A percentile compares a stretch with the other conserved stretches of the same genome.
These are phyloP conservation scores for Drepanosiphum platanoidis DNA, from an alignment of 2,888 invertebrate genomes.

Conservation along the genomic window DNA sequence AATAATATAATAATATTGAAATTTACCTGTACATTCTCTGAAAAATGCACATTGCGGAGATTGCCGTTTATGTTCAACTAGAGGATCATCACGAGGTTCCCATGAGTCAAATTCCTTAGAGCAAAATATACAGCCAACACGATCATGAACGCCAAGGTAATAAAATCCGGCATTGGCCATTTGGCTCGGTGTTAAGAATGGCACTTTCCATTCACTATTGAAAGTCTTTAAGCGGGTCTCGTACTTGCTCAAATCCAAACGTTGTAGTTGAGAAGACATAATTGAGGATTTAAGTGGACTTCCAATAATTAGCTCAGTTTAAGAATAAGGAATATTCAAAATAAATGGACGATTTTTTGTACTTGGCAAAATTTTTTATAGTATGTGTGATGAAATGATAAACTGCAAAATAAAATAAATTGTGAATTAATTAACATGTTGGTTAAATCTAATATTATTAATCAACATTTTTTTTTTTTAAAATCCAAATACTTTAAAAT, in stretches of 20 bases:
- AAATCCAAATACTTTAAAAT: too few species aligned
- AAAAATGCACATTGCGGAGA: slow-evolving; percentile 84
- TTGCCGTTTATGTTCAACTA: slow-evolving; percentile 83
- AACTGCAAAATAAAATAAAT: too few species aligned
- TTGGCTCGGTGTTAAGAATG: slow-evolving; percentile 66
- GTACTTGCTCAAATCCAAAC: slow-evolving; percentile 31
- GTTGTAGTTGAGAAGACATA: too few species aligned
- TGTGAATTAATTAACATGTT: too few species aligned
- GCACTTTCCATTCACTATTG: slow-evolving; percentile 62
- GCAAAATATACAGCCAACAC: slow-evolving; percentile 84
- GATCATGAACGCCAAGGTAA: slow-evolving; percentile 79
- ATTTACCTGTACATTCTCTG: slow-evolving; percentile 63
- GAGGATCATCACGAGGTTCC: slow-evolving; percentile 84
- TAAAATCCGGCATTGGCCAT: slow-evolving; percentile 87
- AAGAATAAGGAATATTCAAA: too few species aligned
- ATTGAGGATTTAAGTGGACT: too few species aligned
- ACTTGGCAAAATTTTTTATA: too few species aligned
- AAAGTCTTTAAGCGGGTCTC: slow-evolving; percentile 56
- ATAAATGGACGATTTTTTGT: too few species aligned
- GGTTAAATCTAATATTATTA: too few species aligned
- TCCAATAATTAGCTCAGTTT: too few species aligned
- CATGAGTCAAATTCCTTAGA: slow-evolving; percentile 83
- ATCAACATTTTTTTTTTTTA: too few species aligned
- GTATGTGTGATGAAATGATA: too few species aligned
- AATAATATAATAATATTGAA: neutral